Conservation (phyloP, 2,797 vertebrate species). For the Silurus lanzhouensis region DNA sequence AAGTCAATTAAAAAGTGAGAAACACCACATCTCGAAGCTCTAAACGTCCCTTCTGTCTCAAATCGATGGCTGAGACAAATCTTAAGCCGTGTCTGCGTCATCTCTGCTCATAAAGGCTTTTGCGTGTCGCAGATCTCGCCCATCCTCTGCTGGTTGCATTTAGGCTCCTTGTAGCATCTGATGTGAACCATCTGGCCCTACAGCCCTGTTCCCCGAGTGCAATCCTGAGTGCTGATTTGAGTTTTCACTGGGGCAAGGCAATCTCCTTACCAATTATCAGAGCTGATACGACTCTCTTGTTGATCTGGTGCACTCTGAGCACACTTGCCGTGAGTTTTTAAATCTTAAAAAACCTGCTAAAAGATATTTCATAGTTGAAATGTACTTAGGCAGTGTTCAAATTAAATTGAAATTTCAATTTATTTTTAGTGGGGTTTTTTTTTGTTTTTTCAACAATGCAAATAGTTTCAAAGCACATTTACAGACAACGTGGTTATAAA, state of each 20-base stretch:
- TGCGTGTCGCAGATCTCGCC: neutral
- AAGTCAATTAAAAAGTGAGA: neutral
- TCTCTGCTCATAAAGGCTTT: slow-evolving; percentile 24
- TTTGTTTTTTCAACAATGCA: too few relatives aligned
- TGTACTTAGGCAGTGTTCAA: too few relatives aligned
- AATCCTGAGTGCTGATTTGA: slow-evolving; percentile 18
- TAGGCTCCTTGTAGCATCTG: slow-evolving; percentile 33
- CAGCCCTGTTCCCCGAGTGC: neutral
- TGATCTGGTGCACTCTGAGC: neutral
- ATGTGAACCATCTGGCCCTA: slow-evolving; percentile 47
- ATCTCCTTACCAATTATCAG: neutral
- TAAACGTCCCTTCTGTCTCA: neutral
- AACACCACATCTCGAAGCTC: neutral
- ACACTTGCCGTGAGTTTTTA: neutral
- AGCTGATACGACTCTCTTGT: neutral
- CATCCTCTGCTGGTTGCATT: slow-evolving; percentile 35
- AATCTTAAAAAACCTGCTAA: neutral
- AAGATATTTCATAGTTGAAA: too few relatives aligned
- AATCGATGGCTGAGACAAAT: slow-evolving; percentile 6
- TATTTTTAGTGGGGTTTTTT: too few relatives aligned
- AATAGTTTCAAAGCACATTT: too few relatives aligned
- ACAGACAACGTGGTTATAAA: too few relatives aligned
- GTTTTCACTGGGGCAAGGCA: neutral
- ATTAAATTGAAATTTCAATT: too few relatives aligned
- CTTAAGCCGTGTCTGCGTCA: slow-evolving; percentile 21